These are phyloP conservation scores for Falcunculus frontatus DNA, from an alignment of 2,113 vertebrate species.

Conservation along the genomic window DNA sequence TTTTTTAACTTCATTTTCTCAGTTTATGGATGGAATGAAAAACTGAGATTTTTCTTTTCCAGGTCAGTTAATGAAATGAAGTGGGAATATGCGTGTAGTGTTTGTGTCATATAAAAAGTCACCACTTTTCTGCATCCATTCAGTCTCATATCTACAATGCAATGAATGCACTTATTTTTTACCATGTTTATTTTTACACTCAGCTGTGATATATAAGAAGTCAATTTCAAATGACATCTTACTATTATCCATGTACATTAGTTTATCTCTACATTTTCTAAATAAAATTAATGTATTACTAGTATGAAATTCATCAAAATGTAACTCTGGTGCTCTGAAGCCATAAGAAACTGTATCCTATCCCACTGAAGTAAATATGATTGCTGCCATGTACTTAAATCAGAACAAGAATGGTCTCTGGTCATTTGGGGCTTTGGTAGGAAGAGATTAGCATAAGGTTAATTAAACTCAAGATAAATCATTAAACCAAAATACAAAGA, in stretches of 20 bases:
- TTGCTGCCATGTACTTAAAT: not conserved
- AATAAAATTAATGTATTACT: not conserved
- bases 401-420: not conserved
- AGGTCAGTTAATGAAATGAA: not conserved
- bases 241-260: not conserved
- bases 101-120: not conserved
- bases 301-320: not conserved
- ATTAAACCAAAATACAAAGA: not conserved
- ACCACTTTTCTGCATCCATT: not conserved
- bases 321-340: not conserved
- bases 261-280: not conserved
- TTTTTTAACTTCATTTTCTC: not conserved
- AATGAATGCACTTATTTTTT: not conserved
- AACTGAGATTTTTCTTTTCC: not conserved
- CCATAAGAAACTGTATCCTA: not conserved
- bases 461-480: constrained; percentile 15
- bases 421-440: not conserved
- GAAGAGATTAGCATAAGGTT: not conserved
- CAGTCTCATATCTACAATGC: not conserved
- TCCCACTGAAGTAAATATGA: not conserved
- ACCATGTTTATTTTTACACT: not conserved
- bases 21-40: not conserved
- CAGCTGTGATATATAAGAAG: not conserved
- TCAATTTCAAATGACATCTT: not conserved
- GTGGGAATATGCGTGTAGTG: not conserved